Percentiles rank a stretch among this genome's conserved stretches.
These are phyloP conservation scores for Scaeva pyrastri DNA, from an alignment of 2,888 invertebrate species.

Conservation along the genomic window DNA sequence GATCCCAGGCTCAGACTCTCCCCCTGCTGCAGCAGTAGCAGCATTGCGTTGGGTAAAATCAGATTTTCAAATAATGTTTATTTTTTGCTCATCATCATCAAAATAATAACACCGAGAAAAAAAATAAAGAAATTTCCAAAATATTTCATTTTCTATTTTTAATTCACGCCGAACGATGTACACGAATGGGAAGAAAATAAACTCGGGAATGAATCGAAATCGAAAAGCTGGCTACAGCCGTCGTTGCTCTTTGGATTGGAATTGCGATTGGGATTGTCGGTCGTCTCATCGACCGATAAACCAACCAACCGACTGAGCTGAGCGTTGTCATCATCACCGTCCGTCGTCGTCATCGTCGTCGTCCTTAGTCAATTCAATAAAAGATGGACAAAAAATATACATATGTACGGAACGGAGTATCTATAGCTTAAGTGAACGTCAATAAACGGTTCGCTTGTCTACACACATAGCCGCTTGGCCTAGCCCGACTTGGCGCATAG, in stretches of 20 bases:
- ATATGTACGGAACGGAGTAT: conserved; percentile 1
- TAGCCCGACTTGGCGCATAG: conserved; percentile 47
- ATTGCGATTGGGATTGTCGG: not conserved
- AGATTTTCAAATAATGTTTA: conserved; percentile 21
- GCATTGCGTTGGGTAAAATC: conserved; percentile 65
- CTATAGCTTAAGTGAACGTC: conserved; percentile 50
- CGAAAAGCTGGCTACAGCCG: not conserved
- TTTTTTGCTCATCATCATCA: conserved; percentile 31
- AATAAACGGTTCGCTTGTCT: conserved; percentile 55
- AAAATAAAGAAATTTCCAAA: conserved; percentile 3
- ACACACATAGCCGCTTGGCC: conserved; percentile 26
- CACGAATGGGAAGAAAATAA: conserved; percentile 5
- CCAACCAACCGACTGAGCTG: not conserved
- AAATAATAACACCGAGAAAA: not conserved
- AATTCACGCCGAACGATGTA: conserved; percentile 29
- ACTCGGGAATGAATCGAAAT: conserved; percentile 58
- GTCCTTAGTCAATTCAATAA: no score
- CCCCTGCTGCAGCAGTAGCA: not conserved
- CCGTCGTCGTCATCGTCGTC: not conserved
- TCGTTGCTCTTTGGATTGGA: not conserved
- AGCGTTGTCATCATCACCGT: conserved; percentile 7
- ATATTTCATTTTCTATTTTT: conserved; percentile 55
- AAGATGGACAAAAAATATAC: not conserved
- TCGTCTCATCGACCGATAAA: not conserved
- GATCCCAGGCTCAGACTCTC: conserved; percentile 33